Evolutionary conservation across 2,113 vertebrate genomes (phyloP).

Genomic region (Gymnarchus niloticus): DNA sequence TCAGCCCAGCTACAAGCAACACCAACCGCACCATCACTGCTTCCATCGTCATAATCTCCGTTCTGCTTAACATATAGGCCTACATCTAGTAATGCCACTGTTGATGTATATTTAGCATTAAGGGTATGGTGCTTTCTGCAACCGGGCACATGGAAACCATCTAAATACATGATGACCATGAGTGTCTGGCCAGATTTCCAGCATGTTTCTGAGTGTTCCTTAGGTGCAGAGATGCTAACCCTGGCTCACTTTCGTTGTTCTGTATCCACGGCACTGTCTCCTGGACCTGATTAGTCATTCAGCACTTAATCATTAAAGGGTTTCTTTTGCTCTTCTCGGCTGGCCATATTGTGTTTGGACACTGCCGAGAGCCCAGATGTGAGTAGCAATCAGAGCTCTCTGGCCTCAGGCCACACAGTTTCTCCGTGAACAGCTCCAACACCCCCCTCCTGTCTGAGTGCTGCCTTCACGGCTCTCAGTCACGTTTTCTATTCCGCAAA

Average conservation of each 20-base stretch:
- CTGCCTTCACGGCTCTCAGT: neutral
- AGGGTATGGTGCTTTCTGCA: neutral
- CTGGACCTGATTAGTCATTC: neutral
- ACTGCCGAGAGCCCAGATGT: slow-evolving; percentile 4
- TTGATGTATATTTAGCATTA: neutral
- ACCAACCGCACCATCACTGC: neutral
- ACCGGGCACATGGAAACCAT: neutral
- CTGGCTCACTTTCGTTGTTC: neutral
- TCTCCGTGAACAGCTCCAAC: neutral
- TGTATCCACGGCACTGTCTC: neutral
- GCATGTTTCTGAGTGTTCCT: neutral
- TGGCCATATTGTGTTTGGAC: neutral
- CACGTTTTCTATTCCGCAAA: neutral
- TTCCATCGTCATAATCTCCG: neutral
- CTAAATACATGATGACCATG: neutral
- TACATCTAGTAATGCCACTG: neutral
- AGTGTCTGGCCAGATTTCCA: neutral
- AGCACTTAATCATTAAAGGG: neutral
- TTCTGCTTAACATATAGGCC: neutral
- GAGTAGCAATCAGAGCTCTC: neutral
- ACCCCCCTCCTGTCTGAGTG: neutral
- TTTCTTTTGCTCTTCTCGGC: neutral
- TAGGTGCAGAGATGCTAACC: neutral
- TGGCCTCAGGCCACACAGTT: neutral
- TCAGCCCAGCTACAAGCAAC: neutral